Conservation (phyloP, 2,888 invertebrate genomes). For the Cancer borealis region DNA sequence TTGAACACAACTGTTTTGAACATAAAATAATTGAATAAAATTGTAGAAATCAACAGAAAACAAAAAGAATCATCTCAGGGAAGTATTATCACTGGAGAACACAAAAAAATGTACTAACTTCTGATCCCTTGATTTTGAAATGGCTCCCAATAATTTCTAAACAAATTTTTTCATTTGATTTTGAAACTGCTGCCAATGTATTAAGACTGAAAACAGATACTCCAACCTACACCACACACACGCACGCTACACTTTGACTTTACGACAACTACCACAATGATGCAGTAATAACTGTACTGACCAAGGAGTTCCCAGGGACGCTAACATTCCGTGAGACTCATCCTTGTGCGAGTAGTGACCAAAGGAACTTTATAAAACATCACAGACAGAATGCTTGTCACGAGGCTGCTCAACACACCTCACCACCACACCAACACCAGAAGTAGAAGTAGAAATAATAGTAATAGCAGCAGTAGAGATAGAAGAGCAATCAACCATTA, state of each 20-base stretch:
- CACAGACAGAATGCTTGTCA: conserved; percentile 3
- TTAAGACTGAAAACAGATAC: neutral
- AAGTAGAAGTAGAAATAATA: neutral
- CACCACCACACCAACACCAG: neutral
- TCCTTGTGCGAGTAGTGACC: neutral
- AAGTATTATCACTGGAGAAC: neutral
- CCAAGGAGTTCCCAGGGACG: neutral
- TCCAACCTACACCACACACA: neutral
- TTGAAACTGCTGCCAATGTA: neutral
- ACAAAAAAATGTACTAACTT: neutral
- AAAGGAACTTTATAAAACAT: neutral
- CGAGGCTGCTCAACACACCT: neutral
- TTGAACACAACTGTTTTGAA: no score
- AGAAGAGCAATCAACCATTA: neutral
- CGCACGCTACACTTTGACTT: neutral
- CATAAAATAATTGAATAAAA: no score
- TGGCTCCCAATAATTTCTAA: neutral
- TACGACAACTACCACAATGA: neutral
- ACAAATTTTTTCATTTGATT: neutral
- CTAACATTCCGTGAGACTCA: neutral
- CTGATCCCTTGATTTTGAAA: neutral
- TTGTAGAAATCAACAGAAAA: neutral
- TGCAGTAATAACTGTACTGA: neutral
- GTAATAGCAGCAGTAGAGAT: neutral
- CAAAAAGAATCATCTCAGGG: neutral